Percentiles rank a stretch among this genome's conserved stretches.
These are phyloP conservation scores for Platichthys flesus DNA, from an alignment of 2,113 vertebrate genomes.

Conservation along the genomic window DNA sequence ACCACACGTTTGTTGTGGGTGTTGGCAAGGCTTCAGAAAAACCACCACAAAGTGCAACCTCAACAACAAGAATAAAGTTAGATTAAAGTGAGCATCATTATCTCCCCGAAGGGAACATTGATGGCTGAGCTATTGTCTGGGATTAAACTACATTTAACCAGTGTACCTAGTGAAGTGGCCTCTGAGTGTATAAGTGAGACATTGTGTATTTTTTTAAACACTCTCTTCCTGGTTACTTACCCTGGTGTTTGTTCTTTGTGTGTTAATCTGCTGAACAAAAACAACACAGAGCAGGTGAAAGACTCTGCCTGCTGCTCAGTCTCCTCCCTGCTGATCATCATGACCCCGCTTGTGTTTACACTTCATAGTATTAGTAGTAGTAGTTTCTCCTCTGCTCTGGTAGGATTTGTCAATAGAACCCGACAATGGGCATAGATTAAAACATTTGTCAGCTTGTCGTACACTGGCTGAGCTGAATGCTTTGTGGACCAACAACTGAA, in stretches of 20 bases:
- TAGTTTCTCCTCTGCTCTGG: too few species aligned
- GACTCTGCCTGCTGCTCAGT: conserved; percentile 22
- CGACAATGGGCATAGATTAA: not conserved
- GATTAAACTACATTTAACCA: not conserved
- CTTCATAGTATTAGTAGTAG: too few species aligned
- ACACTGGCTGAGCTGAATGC: conserved; percentile 14
- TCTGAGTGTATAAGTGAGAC: not conserved
- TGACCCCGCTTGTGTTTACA: not conserved
- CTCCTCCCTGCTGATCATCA: not conserved
- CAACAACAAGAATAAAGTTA: too few species aligned
- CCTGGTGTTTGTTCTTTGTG: conserved; percentile 12
- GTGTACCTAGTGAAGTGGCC: not conserved
- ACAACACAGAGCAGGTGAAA: conserved; percentile 4
- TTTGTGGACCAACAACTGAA: conserved; percentile 19
- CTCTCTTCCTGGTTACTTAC: conserved; percentile 21
- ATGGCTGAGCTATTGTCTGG: not conserved
- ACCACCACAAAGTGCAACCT: too few species aligned
- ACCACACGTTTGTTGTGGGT: too few species aligned
- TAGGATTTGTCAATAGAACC: too few species aligned
- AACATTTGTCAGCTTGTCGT: not conserved
- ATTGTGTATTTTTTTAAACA: not conserved
- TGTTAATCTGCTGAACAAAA: conserved; percentile 17
- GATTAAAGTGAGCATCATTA: not conserved
- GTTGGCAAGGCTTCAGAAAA: too few species aligned
- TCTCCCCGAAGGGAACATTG: not conserved